Evolutionary conservation across 2,797 vertebrate genomes (phyloP).

Genomic region (Premnoplex brunnescens): DNA sequence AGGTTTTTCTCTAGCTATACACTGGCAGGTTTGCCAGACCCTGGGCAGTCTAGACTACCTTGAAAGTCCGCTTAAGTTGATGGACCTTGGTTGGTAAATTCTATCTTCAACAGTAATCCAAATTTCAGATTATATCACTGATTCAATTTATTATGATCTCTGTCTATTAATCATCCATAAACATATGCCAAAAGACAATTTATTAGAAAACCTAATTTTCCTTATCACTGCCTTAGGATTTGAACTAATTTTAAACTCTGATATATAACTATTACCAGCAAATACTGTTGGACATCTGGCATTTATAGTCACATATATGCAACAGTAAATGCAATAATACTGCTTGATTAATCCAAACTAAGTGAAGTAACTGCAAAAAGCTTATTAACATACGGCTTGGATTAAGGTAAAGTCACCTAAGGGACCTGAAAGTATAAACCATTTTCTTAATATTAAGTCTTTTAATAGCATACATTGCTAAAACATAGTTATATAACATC

Average conservation of each 20-base stretch:
- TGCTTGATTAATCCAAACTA: conserved; percentile 26
- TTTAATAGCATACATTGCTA: not conserved
- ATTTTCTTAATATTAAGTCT: conserved; percentile 18
- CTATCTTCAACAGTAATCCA: not conserved
- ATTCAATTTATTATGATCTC: not conserved
- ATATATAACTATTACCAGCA: conserved; percentile 5
- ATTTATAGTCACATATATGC: conserved; percentile 42
- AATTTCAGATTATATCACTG: not conserved
- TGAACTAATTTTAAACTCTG: conserved; percentile 18
- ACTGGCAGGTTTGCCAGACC: not conserved
- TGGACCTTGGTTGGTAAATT: not conserved
- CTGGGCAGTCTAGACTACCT: not conserved
- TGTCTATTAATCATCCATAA: not conserved
- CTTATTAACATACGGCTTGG: conserved; percentile 13
- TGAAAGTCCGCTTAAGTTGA: not conserved
- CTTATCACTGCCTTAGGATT: conserved; percentile 3
- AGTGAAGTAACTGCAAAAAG: conserved; percentile 13
- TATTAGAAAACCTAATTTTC: not conserved
- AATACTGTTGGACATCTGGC: not conserved
- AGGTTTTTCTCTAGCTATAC: not conserved
- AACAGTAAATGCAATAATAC: conserved; percentile 28
- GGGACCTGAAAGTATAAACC: conserved; percentile 20
- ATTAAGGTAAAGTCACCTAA: conserved; percentile 15
- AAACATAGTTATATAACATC: not conserved
- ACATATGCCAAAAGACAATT: not conserved